Evolutionary conservation across 64 coral and sea anemone genomes (phyloP), one percentile per base, ranked within the genome.

Genomic region (Hydrozoanthus tunicans): DNA sequence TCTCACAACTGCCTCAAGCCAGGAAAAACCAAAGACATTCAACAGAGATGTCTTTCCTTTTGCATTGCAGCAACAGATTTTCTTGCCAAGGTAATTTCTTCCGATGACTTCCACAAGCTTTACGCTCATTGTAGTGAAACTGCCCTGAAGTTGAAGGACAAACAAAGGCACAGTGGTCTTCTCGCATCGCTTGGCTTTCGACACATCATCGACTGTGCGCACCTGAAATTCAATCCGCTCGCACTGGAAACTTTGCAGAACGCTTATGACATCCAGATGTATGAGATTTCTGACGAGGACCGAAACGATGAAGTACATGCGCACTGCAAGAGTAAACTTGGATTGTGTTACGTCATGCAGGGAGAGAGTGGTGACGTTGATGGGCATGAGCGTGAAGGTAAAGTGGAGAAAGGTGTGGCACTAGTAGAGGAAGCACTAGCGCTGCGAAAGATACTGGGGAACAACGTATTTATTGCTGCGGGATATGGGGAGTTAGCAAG

Each of bases 291-390:
- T 17, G 13, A 14, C 27, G 14, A 54, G 51, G 32, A 83, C 17
- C 32, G 60, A 15, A 11, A n/a, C 4, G 51, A 13, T 67, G 81
- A 83, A 32, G 81, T 27, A 27, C 81, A 83, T 83, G 81, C 81
- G 62, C 81, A 83, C 62, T 83, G 81, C 81, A 83, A 66, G 51
- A 83, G 81, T 6, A 69, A 83, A 9, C 81, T 83, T 51, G 81
- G 81, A 15, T 68, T 68, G 81, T 83, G 62, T 6, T 83, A 66
- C 25, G 81, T 83, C 5, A 64, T 83, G 81, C 58, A 52, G 20
- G 81, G 81, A 59, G 54, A 25, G 23, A 3, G 13, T 43, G 32
- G 32, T 1, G 32, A 43, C 32, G 2, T 43, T 43, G 32, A 43
- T 43, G 32, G 2, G 32, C 32, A 43, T 43, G 32, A 43, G 2